Evolutionary conservation across 2,113 vertebrate genomes (phyloP).

Genomic region (Thoracochromis brauschi): DNA sequence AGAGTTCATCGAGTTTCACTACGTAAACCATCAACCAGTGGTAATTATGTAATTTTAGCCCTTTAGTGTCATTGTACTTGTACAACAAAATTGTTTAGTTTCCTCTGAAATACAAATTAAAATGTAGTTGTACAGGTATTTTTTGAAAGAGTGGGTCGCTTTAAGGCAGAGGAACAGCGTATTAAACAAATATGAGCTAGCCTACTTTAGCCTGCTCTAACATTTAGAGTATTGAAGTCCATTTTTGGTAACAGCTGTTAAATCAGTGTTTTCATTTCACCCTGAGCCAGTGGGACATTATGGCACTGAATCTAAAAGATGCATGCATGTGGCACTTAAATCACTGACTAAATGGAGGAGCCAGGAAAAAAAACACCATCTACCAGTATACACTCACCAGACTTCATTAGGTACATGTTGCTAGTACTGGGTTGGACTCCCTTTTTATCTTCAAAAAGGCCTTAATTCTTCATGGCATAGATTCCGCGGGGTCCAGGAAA

Average conservation of each 20-base stretch:
- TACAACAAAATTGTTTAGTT: not conserved
- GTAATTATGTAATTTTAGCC: not conserved
- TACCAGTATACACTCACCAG: not conserved
- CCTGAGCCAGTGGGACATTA: not conserved
- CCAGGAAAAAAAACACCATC: rapidly evolving
- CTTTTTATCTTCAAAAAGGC: not conserved
- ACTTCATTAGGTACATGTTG: not conserved
- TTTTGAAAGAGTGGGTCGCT: not conserved
- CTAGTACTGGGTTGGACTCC: not conserved
- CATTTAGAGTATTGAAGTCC: not conserved
- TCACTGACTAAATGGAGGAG: not conserved
- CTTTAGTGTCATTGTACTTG: not conserved
- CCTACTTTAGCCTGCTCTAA: not conserved
- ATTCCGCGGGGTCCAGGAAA: not conserved
- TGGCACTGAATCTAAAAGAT: not conserved
- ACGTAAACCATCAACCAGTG: not conserved
- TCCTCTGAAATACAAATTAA: not conserved
- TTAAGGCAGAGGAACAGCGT: not conserved
- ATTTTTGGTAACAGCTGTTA: not conserved
- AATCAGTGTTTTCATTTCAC: not conserved
- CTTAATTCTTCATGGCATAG: not conserved
- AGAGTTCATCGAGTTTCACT: not conserved
- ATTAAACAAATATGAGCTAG: slow-evolving; percentile 14
- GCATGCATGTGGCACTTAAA: not conserved
- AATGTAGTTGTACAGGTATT: not conserved